These are phyloP conservation scores for Nysson spinosus DNA, from an alignment of 2,888 invertebrate species.

Conservation along the genomic window DNA sequence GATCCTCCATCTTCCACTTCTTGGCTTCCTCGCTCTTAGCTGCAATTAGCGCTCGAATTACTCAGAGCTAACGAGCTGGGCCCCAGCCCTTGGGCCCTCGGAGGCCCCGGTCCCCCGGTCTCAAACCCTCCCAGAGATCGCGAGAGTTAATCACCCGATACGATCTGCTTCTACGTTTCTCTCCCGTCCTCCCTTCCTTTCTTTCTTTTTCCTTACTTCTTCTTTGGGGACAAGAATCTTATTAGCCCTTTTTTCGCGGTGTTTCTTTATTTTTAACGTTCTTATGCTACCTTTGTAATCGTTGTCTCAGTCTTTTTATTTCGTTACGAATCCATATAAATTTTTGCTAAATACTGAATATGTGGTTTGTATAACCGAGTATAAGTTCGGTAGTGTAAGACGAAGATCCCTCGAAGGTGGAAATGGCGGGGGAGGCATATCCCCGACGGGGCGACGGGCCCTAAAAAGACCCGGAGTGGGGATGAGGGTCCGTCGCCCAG, in stretches of 20 bases:
- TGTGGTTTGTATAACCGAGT: too few relatives aligned
- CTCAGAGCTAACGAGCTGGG: slow-evolving; percentile 75
- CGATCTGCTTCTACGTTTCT: slow-evolving; percentile 64
- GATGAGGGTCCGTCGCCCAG: too few relatives aligned
- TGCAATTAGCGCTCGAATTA: slow-evolving; percentile 76
- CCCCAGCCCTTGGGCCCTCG: slow-evolving; percentile 46
- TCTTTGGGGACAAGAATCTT: neutral
- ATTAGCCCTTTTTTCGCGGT: neutral
- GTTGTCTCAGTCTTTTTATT: slow-evolving; percentile 1
- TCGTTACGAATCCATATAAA: slow-evolving; percentile 6
- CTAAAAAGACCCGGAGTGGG: too few relatives aligned
- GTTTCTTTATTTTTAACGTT: neutral
- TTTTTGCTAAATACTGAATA: too few relatives aligned
- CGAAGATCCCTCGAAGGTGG: too few relatives aligned
- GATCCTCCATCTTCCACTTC: slow-evolving; percentile 35
- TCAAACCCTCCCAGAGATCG: slow-evolving; percentile 64
- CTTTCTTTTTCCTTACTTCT: neutral
- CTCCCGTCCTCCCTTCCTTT: slow-evolving; percentile 22
- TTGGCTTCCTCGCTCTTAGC: slow-evolving; percentile 62
- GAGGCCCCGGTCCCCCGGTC: too few relatives aligned
- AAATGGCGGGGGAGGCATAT: too few relatives aligned
- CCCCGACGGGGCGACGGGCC: too few relatives aligned
- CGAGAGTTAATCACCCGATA: slow-evolving; percentile 74
- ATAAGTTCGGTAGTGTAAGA: too few relatives aligned
- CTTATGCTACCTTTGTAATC: too few relatives aligned